Evolutionary conservation across 30 jellyfish, hydroid and myxozoan genomes (phyloP), one percentile per base, ranked within the genome.

Genomic region (Morbakka virulenta): DNA sequence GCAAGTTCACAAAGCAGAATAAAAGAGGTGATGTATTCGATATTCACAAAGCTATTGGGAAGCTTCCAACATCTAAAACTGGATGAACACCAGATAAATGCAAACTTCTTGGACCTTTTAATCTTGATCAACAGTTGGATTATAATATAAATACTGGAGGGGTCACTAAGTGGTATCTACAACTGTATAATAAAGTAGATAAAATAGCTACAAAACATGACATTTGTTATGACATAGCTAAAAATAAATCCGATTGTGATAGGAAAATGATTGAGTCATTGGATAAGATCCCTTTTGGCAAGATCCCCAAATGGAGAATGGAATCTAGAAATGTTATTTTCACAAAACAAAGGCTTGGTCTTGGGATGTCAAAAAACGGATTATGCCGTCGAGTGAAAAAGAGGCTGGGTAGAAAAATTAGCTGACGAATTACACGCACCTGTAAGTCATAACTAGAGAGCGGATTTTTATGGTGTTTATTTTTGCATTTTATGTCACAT

Each of bases 81-180:
- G 69, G 79, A 17, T 67, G 69, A 28, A 67, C 79, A 30, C 79
- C 79, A 22, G 27, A 49, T n/a, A 52, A 52, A n/a, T 52, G 25
- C 25, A 52, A 52, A 52, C 25, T 3, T 20, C 21, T 52, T 28
- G 69, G 69, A n/a, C 69, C 69, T 3, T 52, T 52, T 52, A 52
- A 52, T 52, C 69, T 52, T 52, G 69, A 52, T n/a, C 21, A 52
- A 3, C 69, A 52, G 21, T 52, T 52, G 25, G 69, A 52, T 6
- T 52, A 52, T 32, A 31, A 53, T 21, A 25, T 4, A 4, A 31
- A 53, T 4, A 53, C 70, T 53, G 70, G 70, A 14, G 70, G 25
- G 25, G 25, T 53, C 4, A 4, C 25, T 4, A 21, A 21, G 9
- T 53, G 70, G 70, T 14, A 4, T 6, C 31, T 53, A 4, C 9